Base-by-base conservation (phyloP, 2,797 vertebrate genomes). In the Rhinatrema bivittatum region DNA sequence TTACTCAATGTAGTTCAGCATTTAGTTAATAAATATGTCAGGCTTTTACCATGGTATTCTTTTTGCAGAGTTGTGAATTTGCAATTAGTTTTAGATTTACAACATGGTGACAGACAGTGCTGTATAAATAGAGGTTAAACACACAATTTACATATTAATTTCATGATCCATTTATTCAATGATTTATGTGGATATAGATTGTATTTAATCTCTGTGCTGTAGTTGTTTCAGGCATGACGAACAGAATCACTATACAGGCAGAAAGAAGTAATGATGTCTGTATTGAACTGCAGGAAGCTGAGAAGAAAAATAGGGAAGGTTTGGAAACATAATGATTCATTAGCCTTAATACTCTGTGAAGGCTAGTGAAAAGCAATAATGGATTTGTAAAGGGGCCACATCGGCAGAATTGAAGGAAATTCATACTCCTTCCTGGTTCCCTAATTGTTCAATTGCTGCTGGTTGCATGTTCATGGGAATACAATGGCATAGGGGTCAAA, bases 131-230 rank as follows among this genome's bases (percentile, higher is more conserved):
- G 86, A 89, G 85, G 86, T 90, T 90, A 90, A 91, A 89, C 81
- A 87, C 84, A 88, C 85, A 89, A 89, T 91, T 90, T 90, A 87
- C 87, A 88, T 90, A 91, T 91, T 90, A 87, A 89, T 91, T 90
- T 90, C 87, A 90, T 91, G 87, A 90, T 88, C 90, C 86, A 87
- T 91, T 91, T 89, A 84, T 85, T 89, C 85, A 85, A 73, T 88
- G 83, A 90, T 91, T 91, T 89, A 87, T 91, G 83, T 88, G 76
- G 74, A 70, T 87, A 82, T 87, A 83, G 83, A 85, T 84, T 86
- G 80, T 82, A 80, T 89, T 89, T 89, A 89, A 88, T 90, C 80
- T 84, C 63, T 44, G 65, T 69, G 61, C 66, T 63, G 72, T 81
- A 70, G 74, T 73, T 77, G 65, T 81, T 78, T 82, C 69, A 75